phyloP scores from a whole-genome alignment of 2,888 invertebrate species.

The Callosobruchus maculatus region DNA sequence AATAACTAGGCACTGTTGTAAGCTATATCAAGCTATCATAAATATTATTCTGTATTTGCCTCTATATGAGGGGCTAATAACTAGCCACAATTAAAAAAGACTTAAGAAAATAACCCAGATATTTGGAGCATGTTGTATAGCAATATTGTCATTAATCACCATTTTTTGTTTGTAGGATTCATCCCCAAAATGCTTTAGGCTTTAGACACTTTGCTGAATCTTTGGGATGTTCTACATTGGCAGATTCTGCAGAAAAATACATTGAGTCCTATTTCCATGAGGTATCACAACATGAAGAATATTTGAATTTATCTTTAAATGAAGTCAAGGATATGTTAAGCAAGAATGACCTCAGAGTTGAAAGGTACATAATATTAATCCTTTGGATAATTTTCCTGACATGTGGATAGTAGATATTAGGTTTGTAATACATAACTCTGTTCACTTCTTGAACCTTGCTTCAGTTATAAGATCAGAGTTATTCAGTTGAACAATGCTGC shows the following conservation, averaged over 20 bases:
- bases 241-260: slow-evolving; percentile 73
- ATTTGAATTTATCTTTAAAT: slow-evolving; percentile 57
- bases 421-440: neutral
- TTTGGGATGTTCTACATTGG: slow-evolving; percentile 65
- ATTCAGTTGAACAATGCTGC: too few species aligned
- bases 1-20: too few species aligned
- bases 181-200: slow-evolving; percentile 76
- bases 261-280: slow-evolving; percentile 77
- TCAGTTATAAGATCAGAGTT: too few species aligned
- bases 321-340: slow-evolving; percentile 68
- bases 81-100: too few species aligned
- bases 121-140: too few species aligned
- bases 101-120: too few species aligned
- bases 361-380: slow-evolving; percentile 37
- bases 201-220: slow-evolving; percentile 78
- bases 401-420: too few species aligned
- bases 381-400: neutral
- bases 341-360: slow-evolving; percentile 74
- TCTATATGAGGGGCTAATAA: too few species aligned
- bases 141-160: neutral
- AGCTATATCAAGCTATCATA: too few species aligned
- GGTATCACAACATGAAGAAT: slow-evolving; percentile 75
- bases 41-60: too few species aligned
- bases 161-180: slow-evolving; percentile 54
- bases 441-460: too few species aligned